phyloP scores from a whole-genome alignment of 2,797 vertebrate species.

The Eidolon dupreanum region DNA sequence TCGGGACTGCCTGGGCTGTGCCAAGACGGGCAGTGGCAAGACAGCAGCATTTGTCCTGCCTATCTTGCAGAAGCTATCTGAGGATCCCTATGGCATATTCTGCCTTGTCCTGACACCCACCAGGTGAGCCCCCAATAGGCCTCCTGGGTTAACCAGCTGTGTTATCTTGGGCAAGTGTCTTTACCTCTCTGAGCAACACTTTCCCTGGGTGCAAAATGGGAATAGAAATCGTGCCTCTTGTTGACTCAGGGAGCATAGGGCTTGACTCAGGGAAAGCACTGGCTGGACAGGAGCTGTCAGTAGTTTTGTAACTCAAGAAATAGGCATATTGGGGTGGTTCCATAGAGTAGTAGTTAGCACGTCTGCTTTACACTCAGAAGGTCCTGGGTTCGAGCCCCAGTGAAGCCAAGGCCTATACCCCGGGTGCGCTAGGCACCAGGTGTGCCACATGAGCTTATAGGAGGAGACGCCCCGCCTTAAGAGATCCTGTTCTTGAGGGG shows the following conservation, averaged over 20 bases:
- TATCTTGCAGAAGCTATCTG: slow-evolving; percentile 94
- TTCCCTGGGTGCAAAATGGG: background rate
- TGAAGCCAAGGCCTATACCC: too few relatives aligned
- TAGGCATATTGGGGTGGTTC: too few relatives aligned
- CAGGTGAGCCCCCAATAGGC: slow-evolving; percentile 85
- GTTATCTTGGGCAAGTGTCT: background rate
- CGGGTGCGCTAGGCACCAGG: too few relatives aligned
- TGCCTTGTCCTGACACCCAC: slow-evolving; percentile 96
- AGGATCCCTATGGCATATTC: slow-evolving; percentile 97
- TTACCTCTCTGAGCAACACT: background rate
- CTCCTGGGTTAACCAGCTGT: background rate
- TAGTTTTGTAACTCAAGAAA: background rate
- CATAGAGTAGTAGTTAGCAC: too few relatives aligned
- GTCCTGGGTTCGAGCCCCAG: too few relatives aligned
- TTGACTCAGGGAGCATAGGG: background rate
- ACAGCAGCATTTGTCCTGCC: slow-evolving; percentile 96
- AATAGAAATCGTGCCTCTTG: background rate
- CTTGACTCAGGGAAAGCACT: background rate
- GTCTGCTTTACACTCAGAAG: too few relatives aligned
- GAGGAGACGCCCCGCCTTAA: too few relatives aligned
- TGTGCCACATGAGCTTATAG: too few relatives aligned
- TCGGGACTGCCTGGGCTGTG: slow-evolving; percentile 95
- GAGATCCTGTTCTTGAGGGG: too few relatives aligned
- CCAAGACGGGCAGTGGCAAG: slow-evolving; percentile 97
- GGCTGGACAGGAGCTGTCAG: background rate